These are phyloP conservation scores for Drosophila grimshawi DNA, from an alignment of 1,140 invertebrate genomes.

Conservation along the genomic window DNA sequence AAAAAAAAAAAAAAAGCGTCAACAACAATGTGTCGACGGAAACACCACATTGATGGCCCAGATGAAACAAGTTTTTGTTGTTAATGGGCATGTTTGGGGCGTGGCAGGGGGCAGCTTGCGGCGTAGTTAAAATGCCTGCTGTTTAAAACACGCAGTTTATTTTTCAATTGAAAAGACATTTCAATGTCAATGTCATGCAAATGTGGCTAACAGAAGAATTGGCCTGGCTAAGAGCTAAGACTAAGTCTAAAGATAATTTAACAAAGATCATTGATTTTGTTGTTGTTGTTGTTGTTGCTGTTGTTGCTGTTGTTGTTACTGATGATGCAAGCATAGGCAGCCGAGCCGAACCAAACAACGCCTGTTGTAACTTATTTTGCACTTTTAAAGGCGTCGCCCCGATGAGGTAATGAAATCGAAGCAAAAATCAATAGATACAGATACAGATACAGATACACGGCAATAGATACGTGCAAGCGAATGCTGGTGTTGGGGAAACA, in stretches of 20 bases:
- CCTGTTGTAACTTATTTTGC: conserved; percentile 70
- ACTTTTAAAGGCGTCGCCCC: conserved; percentile 66
- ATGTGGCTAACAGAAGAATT: conserved; percentile 19
- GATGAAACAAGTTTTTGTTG: conserved; percentile 50
- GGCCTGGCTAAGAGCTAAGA: conserved; percentile 2
- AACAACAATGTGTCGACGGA: conserved; percentile 25
- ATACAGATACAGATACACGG: conserved; percentile 16
- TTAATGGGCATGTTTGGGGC: conserved; percentile 50
- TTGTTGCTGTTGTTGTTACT: neutral
- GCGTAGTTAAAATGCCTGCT: conserved; percentile 56
- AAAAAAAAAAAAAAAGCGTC: conserved; percentile 45
- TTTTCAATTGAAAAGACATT: conserved; percentile 53
- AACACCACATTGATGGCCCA: conserved; percentile 49
- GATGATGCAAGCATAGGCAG: conserved; percentile 64
- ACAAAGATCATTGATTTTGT: neutral
- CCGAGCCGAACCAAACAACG: conserved; percentile 55
- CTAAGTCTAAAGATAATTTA: conserved; percentile 4
- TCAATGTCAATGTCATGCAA: conserved; percentile 79
- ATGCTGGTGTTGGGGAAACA: neutral
- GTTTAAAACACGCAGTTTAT: conserved; percentile 41
- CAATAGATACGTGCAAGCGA: conserved; percentile 21
- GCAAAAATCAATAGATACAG: conserved; percentile 64
- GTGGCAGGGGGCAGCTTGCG: conserved; percentile 37
- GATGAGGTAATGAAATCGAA: conserved; percentile 79
- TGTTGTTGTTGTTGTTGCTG: neutral